These are phyloP conservation scores for Corbicula japonica DNA, from an alignment of 2,888 invertebrate genomes.

Conservation along the genomic window DNA sequence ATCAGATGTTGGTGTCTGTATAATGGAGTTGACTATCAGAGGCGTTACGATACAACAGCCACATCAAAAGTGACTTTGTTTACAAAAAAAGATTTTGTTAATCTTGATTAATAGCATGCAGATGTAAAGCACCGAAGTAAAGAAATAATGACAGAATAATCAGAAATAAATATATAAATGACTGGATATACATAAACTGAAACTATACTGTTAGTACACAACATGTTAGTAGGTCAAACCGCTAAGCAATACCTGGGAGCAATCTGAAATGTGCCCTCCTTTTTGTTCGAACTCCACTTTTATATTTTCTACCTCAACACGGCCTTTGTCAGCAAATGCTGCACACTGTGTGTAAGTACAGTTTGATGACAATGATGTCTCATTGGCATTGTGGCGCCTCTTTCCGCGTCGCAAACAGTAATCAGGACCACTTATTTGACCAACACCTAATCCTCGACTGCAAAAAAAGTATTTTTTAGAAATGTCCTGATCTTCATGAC, in stretches of 20 bases:
- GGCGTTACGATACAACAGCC: no score
- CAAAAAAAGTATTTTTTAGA: no score
- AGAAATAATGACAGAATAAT: no score
- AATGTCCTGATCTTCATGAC: no score
- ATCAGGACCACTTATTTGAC: slow-evolving; percentile 82
- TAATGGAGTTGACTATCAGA: no score
- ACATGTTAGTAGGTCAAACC: slow-evolving; percentile 44
- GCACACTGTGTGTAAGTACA: slow-evolving; percentile 70
- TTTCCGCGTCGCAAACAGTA: slow-evolving; percentile 79
- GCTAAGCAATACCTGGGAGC: slow-evolving; percentile 71
- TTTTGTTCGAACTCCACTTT: slow-evolving; percentile 75
- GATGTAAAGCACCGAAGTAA: no score
- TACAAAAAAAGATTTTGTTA: no score
- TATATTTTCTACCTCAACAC: slow-evolving; percentile 76
- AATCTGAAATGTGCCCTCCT: slow-evolving; percentile 70
- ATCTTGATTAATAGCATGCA: no score
- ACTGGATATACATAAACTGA: no score
- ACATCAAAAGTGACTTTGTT: no score
- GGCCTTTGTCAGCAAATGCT: slow-evolving; percentile 60
- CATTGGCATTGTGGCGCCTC: slow-evolving; percentile 64
- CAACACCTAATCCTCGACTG: slow-evolving; percentile 81
- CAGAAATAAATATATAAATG: no score
- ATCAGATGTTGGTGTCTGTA: no score
- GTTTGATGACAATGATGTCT: slow-evolving; percentile 56
- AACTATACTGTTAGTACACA: slow-evolving; percentile 30